Base-by-base conservation (phyloP, 2,797 vertebrate genomes). In the Miopithecus talapoin region DNA sequence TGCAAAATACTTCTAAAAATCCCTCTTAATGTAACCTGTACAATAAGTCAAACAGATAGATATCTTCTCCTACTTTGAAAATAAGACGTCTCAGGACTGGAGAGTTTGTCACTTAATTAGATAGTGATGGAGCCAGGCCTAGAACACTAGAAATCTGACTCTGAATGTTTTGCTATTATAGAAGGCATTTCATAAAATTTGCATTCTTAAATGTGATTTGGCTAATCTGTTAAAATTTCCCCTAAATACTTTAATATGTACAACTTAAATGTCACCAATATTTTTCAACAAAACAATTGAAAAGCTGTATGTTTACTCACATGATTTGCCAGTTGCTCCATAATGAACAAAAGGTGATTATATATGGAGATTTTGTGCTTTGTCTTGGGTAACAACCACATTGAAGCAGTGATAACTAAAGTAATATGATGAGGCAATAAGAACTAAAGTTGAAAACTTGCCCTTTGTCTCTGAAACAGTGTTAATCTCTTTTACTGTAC, bases 391-490 rank as follows among this genome's bases (percentile, higher is more conserved):
- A 74, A 11, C 3, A 83, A 33, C 57, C 57, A 30, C 43, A 1
- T 33, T 48, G 70, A 93, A 64, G 26, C 24, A 50, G 24, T 11
- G 11, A n/a, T 72, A 89, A n/a, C 24, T 75, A 0, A 97, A 41
- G 85, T 36, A 79, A 83, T 75, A 68, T 95, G 46, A 95, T 84
- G 94, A 94, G 86, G 85, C 19, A 80, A 88, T 81, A n/a, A 92
- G 80, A 97, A 89, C 59, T 87, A 91, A 95, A 97, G 79, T 93
- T 96, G 95, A 95, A 97, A 94, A 70, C 30, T 91, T 93, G 94
- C 41, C 95, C 64, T 95, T 97, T 98, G 93, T 53, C 83, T 57
- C 91, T 96, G 93, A 96, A 98, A 88, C 91, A 95, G 86, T 97
- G 76, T 97, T 97, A 97, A 94, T 85, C 76, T 86, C 94, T 95